These are phyloP conservation scores for Siphonodentalium dalli DNA, from an alignment of 2,888 invertebrate species.

Conservation along the genomic window DNA sequence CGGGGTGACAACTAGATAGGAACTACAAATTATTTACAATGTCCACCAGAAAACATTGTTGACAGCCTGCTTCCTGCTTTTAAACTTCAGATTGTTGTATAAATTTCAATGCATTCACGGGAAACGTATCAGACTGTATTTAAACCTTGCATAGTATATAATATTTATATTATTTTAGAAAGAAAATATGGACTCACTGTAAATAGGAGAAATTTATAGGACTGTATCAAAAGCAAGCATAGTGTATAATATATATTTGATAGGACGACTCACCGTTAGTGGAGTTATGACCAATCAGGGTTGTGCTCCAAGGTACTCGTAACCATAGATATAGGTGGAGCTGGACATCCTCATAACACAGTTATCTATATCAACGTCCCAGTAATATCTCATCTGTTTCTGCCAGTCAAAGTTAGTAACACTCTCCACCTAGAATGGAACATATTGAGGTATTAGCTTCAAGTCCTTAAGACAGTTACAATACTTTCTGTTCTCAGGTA, in stretches of 20 bases:
- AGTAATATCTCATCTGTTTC: slow-evolving; percentile 89
- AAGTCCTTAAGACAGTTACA: neutral
- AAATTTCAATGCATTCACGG: too few relatives aligned
- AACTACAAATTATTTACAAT: too few relatives aligned
- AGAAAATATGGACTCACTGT: too few relatives aligned
- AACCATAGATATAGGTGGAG: slow-evolving; percentile 64
- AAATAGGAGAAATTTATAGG: too few relatives aligned
- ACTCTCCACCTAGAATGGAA: slow-evolving; percentile 50
- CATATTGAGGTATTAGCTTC: neutral
- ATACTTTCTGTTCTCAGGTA: neutral
- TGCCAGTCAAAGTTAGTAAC: slow-evolving; percentile 86
- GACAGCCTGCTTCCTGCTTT: too few relatives aligned
- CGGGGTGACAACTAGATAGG: too few relatives aligned
- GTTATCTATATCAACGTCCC: slow-evolving; percentile 79
- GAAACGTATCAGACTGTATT: too few relatives aligned
- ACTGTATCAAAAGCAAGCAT: neutral
- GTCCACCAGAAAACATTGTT: too few relatives aligned
- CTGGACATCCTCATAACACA: slow-evolving; percentile 73
- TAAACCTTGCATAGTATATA: too few relatives aligned
- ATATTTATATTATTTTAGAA: too few relatives aligned
- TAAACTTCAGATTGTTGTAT: too few relatives aligned
- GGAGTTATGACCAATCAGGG: slow-evolving; percentile 66
- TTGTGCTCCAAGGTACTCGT: slow-evolving; percentile 66
- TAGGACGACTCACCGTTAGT: slow-evolving; percentile 58
- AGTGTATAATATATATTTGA: slow-evolving; percentile 33